phyloP scores from a whole-genome alignment of 2,113 vertebrate species.

The Psittacara wagleri region DNA sequence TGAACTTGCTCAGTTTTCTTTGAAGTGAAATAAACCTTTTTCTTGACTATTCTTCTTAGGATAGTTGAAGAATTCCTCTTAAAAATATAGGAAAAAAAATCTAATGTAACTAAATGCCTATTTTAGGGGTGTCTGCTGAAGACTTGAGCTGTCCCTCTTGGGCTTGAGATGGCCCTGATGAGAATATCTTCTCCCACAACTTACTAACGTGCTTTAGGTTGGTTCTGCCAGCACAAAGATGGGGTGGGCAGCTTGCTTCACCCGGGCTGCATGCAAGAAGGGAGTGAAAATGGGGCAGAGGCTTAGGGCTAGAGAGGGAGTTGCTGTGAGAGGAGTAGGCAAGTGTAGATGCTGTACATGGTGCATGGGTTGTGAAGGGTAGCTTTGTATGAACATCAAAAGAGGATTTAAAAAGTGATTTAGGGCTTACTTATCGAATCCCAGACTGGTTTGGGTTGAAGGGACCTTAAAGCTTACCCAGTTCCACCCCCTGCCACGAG shows the following conservation, averaged over 20 bases:
- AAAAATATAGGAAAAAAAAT: background rate
- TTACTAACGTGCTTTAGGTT: background rate
- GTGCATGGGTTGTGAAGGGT: background rate
- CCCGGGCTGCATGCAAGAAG: background rate
- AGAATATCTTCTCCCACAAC: background rate
- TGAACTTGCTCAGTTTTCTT: background rate
- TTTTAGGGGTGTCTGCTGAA: background rate
- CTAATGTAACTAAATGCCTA: background rate
- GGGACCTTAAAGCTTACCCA: background rate
- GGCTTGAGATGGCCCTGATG: background rate
- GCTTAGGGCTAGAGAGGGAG: background rate
- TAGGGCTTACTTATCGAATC: background rate
- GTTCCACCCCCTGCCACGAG: background rate
- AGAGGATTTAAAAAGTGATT: background rate
- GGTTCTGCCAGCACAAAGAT: background rate
- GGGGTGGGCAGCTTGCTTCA: background rate
- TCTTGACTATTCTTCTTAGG: background rate
- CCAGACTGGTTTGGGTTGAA: background rate
- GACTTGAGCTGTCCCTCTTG: background rate
- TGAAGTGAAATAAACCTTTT: background rate
- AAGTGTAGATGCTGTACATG: background rate
- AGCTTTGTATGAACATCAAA: background rate
- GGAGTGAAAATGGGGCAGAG: background rate
- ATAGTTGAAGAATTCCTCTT: background rate
- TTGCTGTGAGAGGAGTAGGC: background rate